Evolutionary conservation across 2,113 vertebrate genomes (phyloP).

Genomic region (Asarcornis scutulata): DNA sequence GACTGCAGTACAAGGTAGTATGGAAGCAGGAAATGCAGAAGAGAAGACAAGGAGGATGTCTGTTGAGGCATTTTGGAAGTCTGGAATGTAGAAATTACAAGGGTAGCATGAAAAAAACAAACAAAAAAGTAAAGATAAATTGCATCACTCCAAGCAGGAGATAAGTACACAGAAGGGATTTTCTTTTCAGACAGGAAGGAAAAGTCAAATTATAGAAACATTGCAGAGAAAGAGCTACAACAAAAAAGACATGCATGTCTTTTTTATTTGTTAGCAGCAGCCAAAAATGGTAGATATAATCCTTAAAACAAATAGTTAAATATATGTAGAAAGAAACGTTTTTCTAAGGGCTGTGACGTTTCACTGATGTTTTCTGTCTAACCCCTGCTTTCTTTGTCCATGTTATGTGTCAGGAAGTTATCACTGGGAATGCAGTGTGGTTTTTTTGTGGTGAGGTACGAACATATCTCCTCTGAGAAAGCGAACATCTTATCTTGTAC

Average conservation of each 20-base stretch:
- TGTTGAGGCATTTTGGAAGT: background rate
- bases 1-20: no score
- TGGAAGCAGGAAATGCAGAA: background rate
- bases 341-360: background rate
- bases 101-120: background rate
- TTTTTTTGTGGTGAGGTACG: background rate
- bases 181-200: background rate
- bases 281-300: background rate
- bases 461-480: background rate
- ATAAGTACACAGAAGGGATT: background rate
- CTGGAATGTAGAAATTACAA: background rate
- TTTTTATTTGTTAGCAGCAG: background rate
- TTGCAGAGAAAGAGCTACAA: background rate
- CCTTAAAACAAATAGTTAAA: background rate
- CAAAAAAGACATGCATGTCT: background rate
- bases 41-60: background rate
- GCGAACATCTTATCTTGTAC: background rate
- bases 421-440: background rate
- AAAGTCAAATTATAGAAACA: background rate
- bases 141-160: background rate
- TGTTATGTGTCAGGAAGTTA: background rate
- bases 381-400: background rate
- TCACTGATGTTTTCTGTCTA: background rate
- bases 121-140: no score
- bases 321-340: background rate